These are phyloP conservation scores for Theropithecus gelada DNA, from an alignment of 2,113 vertebrate genomes.

Conservation along the genomic window DNA sequence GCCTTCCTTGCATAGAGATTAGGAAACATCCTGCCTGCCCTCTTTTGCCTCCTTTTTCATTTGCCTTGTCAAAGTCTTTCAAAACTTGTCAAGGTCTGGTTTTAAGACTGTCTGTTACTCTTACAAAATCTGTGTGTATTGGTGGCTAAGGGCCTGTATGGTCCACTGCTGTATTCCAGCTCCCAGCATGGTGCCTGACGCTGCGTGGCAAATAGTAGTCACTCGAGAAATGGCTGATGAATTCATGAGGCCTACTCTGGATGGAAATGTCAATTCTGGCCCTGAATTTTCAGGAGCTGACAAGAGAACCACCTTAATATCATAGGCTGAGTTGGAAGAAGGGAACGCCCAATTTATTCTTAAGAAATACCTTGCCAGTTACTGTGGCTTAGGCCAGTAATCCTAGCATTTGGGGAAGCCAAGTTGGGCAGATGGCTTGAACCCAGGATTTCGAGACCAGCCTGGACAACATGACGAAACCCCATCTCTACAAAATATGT, in stretches of 20 bases:
- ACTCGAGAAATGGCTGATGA: neutral
- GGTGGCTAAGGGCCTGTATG: fast-evolving
- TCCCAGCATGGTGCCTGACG: neutral
- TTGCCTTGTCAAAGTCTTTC: too few species aligned
- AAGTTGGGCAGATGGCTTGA: too few species aligned
- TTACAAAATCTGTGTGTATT: neutral
- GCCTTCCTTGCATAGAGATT: neutral
- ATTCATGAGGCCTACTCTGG: neutral
- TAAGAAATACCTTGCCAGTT: neutral
- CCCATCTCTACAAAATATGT: too few species aligned
- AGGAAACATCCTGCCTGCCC: fast-evolving
- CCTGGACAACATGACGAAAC: too few species aligned
- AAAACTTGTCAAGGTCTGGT: neutral
- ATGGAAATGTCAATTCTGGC: neutral
- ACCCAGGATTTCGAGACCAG: too few species aligned
- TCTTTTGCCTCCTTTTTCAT: neutral
- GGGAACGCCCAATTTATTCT: neutral
- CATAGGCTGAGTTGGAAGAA: neutral
- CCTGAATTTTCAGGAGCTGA: neutral
- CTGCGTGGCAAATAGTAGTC: neutral
- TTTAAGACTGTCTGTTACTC: neutral
- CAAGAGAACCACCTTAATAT: neutral
- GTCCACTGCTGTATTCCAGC: neutral
- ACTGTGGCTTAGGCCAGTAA: too few species aligned
- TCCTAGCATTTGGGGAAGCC: too few species aligned